Conservation (phyloP, 2,113 vertebrate species). For the Leptodactylus fuscus region DNA sequence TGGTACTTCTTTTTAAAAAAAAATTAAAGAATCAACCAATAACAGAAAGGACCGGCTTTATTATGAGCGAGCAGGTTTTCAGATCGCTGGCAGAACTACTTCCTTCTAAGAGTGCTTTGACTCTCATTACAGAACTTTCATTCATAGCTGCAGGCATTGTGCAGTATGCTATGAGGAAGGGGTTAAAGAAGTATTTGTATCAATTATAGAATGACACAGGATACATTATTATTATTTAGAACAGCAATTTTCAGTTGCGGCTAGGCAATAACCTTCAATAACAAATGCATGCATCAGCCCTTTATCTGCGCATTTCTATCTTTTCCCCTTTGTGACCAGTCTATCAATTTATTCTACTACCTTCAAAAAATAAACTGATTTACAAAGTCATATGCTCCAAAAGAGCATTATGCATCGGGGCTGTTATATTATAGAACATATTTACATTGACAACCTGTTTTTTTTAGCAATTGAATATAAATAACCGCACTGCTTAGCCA, state of each 20-base stretch:
- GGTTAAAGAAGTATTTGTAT: no score
- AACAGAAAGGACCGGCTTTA: no score
- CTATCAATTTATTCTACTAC: constrained; percentile 33
- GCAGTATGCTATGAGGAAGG: no score
- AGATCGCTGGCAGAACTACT: no score
- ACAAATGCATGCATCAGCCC: background rate
- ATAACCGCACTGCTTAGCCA: constrained; percentile 11
- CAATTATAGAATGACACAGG: background rate
- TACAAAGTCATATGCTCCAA: constrained; percentile 33
- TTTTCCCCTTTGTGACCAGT: constrained; percentile 24
- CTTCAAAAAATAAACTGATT: constrained; percentile 39
- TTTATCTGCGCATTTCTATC: constrained; percentile 20
- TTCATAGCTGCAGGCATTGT: no score
- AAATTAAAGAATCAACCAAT: no score
- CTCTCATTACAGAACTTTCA: no score
- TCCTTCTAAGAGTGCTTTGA: no score
- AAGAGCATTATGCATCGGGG: background rate
- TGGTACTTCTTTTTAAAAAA: no score
- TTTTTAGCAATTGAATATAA: constrained; percentile 44
- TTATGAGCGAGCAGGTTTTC: no score
- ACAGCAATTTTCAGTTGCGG: background rate
- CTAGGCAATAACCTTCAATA: constrained; percentile 7
- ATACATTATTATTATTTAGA: constrained; percentile 11
- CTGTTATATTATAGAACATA: constrained; percentile 41
- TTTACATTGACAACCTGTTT: constrained; percentile 46